Conservation (phyloP, 2,797 vertebrate genomes). For the Neostethus bicornis region DNA sequence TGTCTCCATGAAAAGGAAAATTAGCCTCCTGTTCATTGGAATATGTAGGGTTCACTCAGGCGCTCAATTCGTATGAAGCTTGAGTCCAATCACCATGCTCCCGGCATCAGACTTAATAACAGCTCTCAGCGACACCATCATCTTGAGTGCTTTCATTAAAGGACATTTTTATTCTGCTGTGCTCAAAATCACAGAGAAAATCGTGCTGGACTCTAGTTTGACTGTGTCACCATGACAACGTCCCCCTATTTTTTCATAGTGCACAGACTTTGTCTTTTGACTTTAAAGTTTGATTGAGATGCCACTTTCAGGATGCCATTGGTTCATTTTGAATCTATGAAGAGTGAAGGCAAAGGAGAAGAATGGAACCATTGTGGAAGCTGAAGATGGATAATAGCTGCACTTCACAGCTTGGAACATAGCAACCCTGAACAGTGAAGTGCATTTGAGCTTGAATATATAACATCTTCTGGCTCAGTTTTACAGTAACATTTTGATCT, state of each 20-base stretch:
- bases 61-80: constrained; percentile 36
- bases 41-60: constrained; percentile 13
- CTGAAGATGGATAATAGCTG: constrained; percentile 21
- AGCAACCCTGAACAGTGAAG: constrained; percentile 3
- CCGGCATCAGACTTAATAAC: constrained; percentile 48
- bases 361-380: constrained; percentile 12
- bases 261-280: constrained; percentile 18
- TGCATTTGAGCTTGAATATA: constrained; percentile 27
- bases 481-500: constrained; percentile 3
- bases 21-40: constrained; percentile 30
- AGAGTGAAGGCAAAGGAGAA: constrained; percentile 18
- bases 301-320: constrained; percentile 24
- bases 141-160: constrained; percentile 67
- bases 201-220: constrained; percentile 36
- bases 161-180: constrained; percentile 53
- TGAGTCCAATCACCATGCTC: constrained; percentile 40
- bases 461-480: constrained; percentile 17
- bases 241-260: constrained; percentile 13
- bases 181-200: constrained; percentile 34
- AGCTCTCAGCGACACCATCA: constrained; percentile 52
- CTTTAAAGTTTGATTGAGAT: constrained; percentile 48
- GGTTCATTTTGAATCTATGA: constrained; percentile 35
- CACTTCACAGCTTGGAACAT: constrained; percentile 17
- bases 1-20: constrained; percentile 16
- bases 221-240: constrained; percentile 66